Evolutionary conservation across 2,113 vertebrate species (phyloP).

Genomic region (Platanista minor): DNA sequence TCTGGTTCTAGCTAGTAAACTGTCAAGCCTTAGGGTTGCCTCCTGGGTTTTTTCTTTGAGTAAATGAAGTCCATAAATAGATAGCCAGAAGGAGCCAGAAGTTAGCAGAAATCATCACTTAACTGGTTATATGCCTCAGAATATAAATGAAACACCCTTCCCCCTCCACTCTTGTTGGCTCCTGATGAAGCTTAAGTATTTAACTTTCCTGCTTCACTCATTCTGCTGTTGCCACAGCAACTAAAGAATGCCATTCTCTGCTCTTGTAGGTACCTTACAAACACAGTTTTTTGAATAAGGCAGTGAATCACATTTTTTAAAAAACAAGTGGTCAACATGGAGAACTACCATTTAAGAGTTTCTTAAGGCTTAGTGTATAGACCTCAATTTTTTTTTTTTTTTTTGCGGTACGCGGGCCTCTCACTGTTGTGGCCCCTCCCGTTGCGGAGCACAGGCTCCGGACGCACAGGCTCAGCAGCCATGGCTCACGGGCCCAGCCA

Average conservation of each 20-base stretch:
- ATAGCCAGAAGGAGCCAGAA: not conserved
- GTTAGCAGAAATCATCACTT: not conserved
- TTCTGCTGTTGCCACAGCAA: conserved; percentile 45
- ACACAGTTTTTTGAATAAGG: not conserved
- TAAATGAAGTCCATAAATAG: not conserved
- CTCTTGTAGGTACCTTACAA: not conserved
- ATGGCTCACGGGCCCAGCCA: too few relatives aligned
- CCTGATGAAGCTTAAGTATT: not conserved
- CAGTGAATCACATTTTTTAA: not conserved
- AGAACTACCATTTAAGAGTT: not conserved
- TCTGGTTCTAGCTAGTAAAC: not conserved
- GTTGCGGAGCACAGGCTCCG: too few relatives aligned
- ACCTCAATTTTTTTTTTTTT: not conserved
- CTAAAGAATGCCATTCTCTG: not conserved
- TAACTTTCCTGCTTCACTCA: conserved; percentile 18
- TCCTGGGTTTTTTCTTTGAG: not conserved
- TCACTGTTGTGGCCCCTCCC: too few relatives aligned
- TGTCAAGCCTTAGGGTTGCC: not conserved
- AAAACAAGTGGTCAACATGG: not conserved
- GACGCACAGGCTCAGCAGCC: too few relatives aligned
- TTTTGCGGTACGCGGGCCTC: too few relatives aligned
- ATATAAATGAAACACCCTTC: conserved; percentile 5
- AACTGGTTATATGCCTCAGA: not conserved
- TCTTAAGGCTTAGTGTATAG: not conserved
- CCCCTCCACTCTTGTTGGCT: not conserved